These are phyloP conservation scores for Chaetodon auriga DNA, from an alignment of 2,113 vertebrate genomes.

Conservation along the genomic window DNA sequence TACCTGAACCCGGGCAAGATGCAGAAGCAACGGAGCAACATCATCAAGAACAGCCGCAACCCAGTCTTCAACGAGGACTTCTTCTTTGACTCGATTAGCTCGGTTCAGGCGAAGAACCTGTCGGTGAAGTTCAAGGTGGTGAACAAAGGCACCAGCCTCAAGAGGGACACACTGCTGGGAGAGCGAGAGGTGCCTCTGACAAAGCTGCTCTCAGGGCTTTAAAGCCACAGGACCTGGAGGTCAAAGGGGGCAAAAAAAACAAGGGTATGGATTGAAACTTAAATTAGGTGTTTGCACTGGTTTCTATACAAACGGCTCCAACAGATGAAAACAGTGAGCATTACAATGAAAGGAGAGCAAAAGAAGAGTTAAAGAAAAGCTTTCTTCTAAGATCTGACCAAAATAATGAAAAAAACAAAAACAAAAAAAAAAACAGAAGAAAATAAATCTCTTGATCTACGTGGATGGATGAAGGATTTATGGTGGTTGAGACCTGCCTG, in stretches of 20 bases:
- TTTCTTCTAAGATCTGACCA: constrained; percentile 27
- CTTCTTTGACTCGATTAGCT: constrained; percentile 94
- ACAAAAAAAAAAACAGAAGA: background rate
- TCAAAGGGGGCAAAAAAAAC: constrained; percentile 15
- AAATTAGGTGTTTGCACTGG: constrained; percentile 50
- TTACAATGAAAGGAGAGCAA: background rate
- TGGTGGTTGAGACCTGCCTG: background rate
- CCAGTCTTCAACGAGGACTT: constrained; percentile 98
- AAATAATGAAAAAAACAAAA: background rate
- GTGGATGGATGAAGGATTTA: constrained; percentile 6
- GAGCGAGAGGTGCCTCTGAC: constrained; percentile 91
- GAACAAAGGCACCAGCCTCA: constrained; percentile 97
- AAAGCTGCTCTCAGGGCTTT: constrained; percentile 86
- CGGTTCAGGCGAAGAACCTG: constrained; percentile 89
- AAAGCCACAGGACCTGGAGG: constrained; percentile 31
- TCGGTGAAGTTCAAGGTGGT: constrained; percentile 96
- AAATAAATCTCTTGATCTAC: background rate
- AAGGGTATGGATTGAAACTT: background rate
- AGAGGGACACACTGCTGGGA: constrained; percentile 93
- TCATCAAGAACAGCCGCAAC: constrained; percentile 97
- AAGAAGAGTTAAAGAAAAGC: background rate
- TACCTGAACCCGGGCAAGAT: constrained; percentile 96
- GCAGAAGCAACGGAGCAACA: constrained; percentile 97
- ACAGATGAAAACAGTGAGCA: background rate
- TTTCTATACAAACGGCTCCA: constrained; percentile 8